phyloP scores from a whole-genome alignment of 2,113 vertebrate genomes.

The Origma solitaria region DNA sequence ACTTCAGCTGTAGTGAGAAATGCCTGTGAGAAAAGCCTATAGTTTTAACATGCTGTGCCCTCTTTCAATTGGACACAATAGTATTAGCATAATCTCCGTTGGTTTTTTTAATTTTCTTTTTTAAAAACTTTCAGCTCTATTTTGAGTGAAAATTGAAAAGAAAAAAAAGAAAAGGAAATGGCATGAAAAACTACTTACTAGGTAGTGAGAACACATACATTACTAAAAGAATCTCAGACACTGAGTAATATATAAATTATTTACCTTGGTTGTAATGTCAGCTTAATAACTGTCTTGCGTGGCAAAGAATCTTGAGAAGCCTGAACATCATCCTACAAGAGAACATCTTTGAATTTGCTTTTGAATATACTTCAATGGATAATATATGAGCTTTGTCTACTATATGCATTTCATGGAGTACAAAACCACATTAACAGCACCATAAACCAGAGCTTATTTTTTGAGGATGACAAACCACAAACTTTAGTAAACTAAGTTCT shows the following conservation, averaged over 20 bases:
- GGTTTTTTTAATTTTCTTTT: not conserved
- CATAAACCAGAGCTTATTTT: not conserved
- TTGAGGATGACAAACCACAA: not conserved
- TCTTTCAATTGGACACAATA: not conserved
- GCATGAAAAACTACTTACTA: not conserved
- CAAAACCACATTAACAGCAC: not conserved
- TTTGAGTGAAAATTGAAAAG: not conserved
- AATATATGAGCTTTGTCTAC: not conserved
- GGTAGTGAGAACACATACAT: not conserved
- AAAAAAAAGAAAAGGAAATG: not conserved
- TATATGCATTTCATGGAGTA: not conserved
- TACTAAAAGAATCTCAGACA: not conserved
- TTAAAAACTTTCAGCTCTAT: not conserved
- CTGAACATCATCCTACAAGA: constrained; percentile 81
- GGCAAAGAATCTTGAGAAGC: constrained; percentile 84
- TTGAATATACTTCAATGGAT: not conserved
- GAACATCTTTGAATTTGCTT: constrained; percentile 28
- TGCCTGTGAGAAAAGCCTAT: not conserved
- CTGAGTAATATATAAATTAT: not conserved
- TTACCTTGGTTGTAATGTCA: constrained; percentile 80
- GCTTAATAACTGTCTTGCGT: constrained; percentile 72
- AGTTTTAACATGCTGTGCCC: not conserved
- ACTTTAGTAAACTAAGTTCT: not conserved
- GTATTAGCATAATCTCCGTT: not conserved
- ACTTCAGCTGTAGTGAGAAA: not conserved